phyloP scores from a whole-genome alignment of 1,140 invertebrate species.

The Holotrichia oblita region DNA sequence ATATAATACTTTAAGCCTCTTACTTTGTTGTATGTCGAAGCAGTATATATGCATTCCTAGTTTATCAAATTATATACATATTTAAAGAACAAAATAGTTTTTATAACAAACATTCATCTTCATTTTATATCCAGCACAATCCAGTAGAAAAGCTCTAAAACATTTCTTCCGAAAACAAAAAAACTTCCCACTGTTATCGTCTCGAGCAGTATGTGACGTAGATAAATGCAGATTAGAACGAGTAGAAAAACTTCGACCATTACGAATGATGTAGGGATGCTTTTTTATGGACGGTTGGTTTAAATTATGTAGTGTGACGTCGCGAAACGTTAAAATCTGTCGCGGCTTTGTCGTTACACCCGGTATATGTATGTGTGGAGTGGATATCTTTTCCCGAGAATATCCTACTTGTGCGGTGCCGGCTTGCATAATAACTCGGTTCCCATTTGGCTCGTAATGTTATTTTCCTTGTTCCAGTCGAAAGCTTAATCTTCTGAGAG shows the following conservation, averaged over 20 bases:
- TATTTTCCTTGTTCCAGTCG: neutral
- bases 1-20: too few species aligned
- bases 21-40: too few species aligned
- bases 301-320: slow-evolving; percentile 13
- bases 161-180: too few species aligned
- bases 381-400: neutral
- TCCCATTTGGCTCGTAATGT: slow-evolving; percentile 6
- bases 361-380: too few species aligned
- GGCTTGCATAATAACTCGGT: neutral
- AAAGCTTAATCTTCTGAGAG: neutral
- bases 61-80: too few species aligned
- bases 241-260: slow-evolving; percentile 3
- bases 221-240: slow-evolving; percentile 12
- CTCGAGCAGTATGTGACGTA: neutral
- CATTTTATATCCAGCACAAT: too few species aligned
- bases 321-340: neutral
- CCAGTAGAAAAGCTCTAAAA: too few species aligned
- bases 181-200: neutral
- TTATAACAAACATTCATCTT: too few species aligned
- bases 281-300: slow-evolving; percentile 12
- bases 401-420: neutral
- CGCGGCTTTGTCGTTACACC: neutral
- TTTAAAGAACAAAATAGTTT: too few species aligned
- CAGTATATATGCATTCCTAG: too few species aligned
- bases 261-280: neutral